Evolutionary conservation across 2,888 invertebrate species (phyloP).

Genomic region (Venusia cambrica): DNA sequence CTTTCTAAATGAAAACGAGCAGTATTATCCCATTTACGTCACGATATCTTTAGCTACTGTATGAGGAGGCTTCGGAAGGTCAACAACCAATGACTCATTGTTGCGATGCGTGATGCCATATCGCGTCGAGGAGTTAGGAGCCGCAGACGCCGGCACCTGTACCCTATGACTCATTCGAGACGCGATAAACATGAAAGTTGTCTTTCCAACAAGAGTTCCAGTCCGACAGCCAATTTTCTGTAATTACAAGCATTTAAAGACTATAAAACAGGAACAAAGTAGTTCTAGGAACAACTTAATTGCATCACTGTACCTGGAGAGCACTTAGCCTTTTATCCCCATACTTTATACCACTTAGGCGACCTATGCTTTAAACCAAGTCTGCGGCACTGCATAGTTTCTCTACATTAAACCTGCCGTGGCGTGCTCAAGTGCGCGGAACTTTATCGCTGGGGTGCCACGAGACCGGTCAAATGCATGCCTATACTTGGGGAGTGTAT

Average conservation of each 20-base stretch:
- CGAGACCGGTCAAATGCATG: conserved; percentile 30
- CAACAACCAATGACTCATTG: conserved; percentile 55
- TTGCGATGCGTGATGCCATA: conserved; percentile 39
- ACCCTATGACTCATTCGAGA: conserved; percentile 28
- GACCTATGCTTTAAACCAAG: conserved; percentile 31
- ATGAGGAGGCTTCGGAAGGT: conserved; percentile 44
- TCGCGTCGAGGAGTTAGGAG: conserved; percentile 34
- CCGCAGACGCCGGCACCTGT: conserved; percentile 29
- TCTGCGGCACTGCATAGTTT: conserved; percentile 27
- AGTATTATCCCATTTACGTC: conserved; percentile 31
- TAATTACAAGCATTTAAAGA: conserved; percentile 14
- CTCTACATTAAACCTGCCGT: conserved; percentile 32
- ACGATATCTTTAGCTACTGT: conserved; percentile 24
- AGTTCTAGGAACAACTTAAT: conserved; percentile 22
- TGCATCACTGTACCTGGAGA: conserved; percentile 25
- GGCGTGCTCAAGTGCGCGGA: conserved; percentile 53
- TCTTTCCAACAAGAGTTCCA: conserved; percentile 6
- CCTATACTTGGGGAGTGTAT: conserved; percentile 19
- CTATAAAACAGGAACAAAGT: conserved; percentile 22
- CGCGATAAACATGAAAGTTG: conserved; percentile 12
- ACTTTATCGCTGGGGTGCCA: conserved; percentile 41
- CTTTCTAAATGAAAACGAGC: conserved; percentile 20
- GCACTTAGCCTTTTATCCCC: conserved; percentile 29
- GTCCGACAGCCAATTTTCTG: conserved; percentile 10
- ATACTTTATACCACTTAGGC: conserved; percentile 27